Percentiles rank a stretch among this genome's conserved stretches.
Evolutionary conservation across 1,140 invertebrate genomes (phyloP).

Genomic region (Drosophila yakuba): DNA sequence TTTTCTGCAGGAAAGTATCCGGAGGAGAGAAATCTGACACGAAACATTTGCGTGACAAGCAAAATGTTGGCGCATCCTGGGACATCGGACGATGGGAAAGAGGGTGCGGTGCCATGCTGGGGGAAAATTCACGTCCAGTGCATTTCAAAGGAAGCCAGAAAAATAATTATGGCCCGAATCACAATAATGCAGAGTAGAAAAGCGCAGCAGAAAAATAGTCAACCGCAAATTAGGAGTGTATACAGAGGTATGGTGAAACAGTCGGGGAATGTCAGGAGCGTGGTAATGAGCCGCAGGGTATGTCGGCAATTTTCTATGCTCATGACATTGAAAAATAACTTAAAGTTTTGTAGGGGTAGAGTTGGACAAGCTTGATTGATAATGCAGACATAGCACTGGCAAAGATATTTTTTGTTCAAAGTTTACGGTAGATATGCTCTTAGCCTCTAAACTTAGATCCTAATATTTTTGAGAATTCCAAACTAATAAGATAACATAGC

Average conservation of each 20-base stretch:
- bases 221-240: slow-evolving; percentile 46
- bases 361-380: slow-evolving; percentile 10
- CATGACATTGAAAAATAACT: slow-evolving; percentile 59
- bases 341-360: neutral
- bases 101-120: neutral
- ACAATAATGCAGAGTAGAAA: slow-evolving; percentile 38
- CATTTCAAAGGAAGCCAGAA: slow-evolving; percentile 33
- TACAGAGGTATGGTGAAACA: slow-evolving; percentile 3
- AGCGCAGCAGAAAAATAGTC: slow-evolving; percentile 5
- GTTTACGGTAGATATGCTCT: too few relatives aligned
- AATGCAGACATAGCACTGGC: neutral
- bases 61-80: slow-evolving; percentile 50
- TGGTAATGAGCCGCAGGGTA: slow-evolving; percentile 15
- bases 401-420: neutral
- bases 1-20: slow-evolving; percentile 53
- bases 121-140: slow-evolving; percentile 17
- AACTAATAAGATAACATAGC: too few relatives aligned
- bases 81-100: neutral
- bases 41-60: slow-evolving; percentile 77
- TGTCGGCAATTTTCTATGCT: slow-evolving; percentile 2
- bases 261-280: slow-evolving; percentile 40
- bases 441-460: too few relatives aligned
- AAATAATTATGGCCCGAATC: slow-evolving; percentile 70
- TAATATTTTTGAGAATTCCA: too few relatives aligned
- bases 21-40: slow-evolving; percentile 71